Evolutionary conservation across 2,888 invertebrate genomes (phyloP).

Genomic region (Eupithecia inturbata): DNA sequence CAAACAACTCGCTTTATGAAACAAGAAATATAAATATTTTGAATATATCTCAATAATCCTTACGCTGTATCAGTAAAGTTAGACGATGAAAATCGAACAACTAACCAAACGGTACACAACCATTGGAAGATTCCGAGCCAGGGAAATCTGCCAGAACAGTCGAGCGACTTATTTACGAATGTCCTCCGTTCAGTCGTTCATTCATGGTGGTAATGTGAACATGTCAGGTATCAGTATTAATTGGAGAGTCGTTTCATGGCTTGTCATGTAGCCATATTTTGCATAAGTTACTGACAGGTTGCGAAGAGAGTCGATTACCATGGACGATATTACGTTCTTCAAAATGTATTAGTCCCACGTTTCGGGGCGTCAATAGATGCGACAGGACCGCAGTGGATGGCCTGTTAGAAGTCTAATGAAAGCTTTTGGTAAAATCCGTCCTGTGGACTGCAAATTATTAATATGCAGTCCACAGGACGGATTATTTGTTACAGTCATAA

Average conservation of each 20-base stretch:
- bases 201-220: not conserved
- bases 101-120: not conserved
- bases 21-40: no score
- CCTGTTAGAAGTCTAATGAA: not conserved
- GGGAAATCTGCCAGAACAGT: constrained; percentile 2
- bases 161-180: not conserved
- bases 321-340: not conserved
- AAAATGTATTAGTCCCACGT: not conserved
- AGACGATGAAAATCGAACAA: not conserved
- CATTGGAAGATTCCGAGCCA: constrained; percentile 5
- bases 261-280: not conserved
- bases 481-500: no score
- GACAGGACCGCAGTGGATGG: not conserved
- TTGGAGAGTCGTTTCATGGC: not conserved
- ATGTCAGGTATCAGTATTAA: not conserved
- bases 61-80: not conserved
- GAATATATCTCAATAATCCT: not conserved
- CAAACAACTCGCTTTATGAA: not conserved
- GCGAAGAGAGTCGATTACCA: not conserved
- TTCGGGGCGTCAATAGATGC: not conserved
- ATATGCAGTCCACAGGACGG: no score
- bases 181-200: not conserved
- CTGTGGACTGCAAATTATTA: no score
- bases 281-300: not conserved
- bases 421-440: no score